Evolutionary conservation across 2,113 vertebrate species (phyloP), one percentile per base, ranked within the genome.

Genomic region (Phocoena sinus): DNA sequence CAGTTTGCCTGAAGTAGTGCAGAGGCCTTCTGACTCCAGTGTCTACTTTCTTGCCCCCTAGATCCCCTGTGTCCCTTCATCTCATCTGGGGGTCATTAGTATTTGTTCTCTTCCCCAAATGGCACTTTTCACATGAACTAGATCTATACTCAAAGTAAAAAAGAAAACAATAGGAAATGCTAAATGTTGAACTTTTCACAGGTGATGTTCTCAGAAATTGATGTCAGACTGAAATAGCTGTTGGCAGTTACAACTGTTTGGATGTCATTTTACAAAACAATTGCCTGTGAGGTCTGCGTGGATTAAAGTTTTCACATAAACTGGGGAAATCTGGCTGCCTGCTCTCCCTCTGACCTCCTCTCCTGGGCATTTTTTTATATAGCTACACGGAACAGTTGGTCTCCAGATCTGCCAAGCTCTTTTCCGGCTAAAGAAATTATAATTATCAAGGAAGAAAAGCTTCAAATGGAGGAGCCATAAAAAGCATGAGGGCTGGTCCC

Each of bases 101-200:
- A 81, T 92, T 89, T 95, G 50, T 92, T 97, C 70, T 95, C 0
- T 77, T 96, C 15, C n/a, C 56, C 88, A 95, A 84, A 85, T 85
- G 87, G 20, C 87, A 96, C 83, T 92, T 96, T 97, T 90, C 92
- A 81, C n/a, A 65, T 38, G n/a, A 96, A 93, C 62, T 71, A 77
- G 50, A 58, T 60, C 73, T 86, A 47, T 11, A 74, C 47, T 94
- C 87, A 94, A 60, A 96, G 79, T 60, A 33, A 70, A 81, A 93
- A 92, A 80, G 53, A 90, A 97, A 97, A 96, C 80, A 96, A 88
- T 94, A 87, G 95, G 96, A 97, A 97, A 97, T 97, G 94, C 95
- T 98, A 94, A 97, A 87, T 94, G 90, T 68, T 97, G 97, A 98
- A 98, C 96, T 97, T 98, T 98, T 97, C 97, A 97, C 80, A 96